These are phyloP conservation scores for Megalops cyprinoides DNA, from an alignment of 2,797 vertebrate genomes.

Conservation along the genomic window DNA sequence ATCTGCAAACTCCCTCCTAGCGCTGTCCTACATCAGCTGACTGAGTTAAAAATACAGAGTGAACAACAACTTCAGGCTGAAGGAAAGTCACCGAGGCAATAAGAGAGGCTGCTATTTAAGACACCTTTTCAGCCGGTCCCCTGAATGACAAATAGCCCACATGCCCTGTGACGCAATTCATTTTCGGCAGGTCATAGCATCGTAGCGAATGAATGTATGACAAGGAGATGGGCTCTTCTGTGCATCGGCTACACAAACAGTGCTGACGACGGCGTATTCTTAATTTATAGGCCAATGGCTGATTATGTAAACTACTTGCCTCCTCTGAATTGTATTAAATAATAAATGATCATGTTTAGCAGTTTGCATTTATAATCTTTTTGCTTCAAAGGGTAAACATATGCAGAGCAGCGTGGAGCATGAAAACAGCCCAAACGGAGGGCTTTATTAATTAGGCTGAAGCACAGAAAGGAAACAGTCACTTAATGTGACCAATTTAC, in stretches of 20 bases:
- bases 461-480: too few relatives aligned
- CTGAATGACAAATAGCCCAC: not conserved
- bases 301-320: constrained; percentile 5
- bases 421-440: not conserved
- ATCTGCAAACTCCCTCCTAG: too few relatives aligned
- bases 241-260: not conserved
- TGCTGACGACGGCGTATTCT: constrained; percentile 18
- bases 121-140: not conserved
- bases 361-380: not conserved
- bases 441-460: too few relatives aligned
- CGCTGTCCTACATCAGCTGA: too few relatives aligned
- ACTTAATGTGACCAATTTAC: too few relatives aligned
- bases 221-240: not conserved
- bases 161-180: not conserved
- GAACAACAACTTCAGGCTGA: too few relatives aligned
- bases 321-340: too few relatives aligned
- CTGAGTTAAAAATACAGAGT: too few relatives aligned
- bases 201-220: not conserved
- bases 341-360: not conserved
- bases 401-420: not conserved
- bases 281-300: constrained; percentile 30
- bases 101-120: too few relatives aligned
- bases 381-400: not conserved
- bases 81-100: too few relatives aligned
- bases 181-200: not conserved